Evolutionary conservation across 1,140 invertebrate species (phyloP).

Genomic region (Microplitis demolitor): DNA sequence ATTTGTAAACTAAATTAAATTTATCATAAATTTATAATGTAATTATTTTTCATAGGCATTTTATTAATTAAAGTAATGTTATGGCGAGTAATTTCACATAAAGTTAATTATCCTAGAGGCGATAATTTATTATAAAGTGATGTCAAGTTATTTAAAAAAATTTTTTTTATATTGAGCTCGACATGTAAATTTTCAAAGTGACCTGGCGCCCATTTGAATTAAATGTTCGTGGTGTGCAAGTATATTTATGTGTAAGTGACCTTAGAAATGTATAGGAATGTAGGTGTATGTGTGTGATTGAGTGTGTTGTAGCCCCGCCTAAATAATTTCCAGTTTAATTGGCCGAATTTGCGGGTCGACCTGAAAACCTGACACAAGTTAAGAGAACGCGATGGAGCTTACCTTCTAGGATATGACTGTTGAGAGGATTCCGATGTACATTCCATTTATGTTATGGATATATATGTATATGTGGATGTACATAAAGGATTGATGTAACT

Average conservation of each 20-base stretch:
- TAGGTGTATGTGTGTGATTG: not conserved
- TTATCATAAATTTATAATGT: no score
- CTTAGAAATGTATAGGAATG: not conserved
- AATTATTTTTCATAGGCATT: no score
- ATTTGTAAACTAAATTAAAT: no score
- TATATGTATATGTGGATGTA: not conserved
- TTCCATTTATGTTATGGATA: not conserved
- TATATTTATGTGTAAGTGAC: not conserved
- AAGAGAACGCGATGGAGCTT: not conserved
- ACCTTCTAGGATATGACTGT: not conserved
- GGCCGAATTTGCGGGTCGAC: not conserved
- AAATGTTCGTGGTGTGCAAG: no score
- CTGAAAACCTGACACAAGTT: not conserved
- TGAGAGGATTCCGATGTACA: not conserved
- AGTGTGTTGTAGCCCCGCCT: not conserved
- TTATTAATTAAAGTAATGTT: no score
- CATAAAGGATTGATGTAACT: not conserved
- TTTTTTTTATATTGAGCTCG: no score
- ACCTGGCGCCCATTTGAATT: no score
- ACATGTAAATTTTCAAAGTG: no score
- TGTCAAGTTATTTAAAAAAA: no score
- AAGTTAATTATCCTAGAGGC: no score
- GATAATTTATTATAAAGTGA: no score
- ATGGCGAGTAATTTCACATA: no score
- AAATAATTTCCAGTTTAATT: not conserved